phyloP scores from a whole-genome alignment of 2,797 vertebrate species.

The Helostoma temminkii region DNA sequence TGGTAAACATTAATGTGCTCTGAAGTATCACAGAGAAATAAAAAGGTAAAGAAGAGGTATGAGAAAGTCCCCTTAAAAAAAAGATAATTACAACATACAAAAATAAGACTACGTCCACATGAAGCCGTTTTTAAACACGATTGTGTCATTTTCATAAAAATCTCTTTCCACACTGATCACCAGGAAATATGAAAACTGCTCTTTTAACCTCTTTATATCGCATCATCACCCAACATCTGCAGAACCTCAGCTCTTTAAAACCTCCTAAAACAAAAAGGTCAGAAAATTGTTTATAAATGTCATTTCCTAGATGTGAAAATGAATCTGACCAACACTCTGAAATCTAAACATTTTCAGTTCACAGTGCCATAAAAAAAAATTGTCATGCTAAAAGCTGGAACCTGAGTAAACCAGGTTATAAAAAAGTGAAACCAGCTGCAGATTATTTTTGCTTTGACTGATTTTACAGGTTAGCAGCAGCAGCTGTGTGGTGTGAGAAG shows the following conservation, averaged over 20 bases:
- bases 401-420: too few relatives aligned
- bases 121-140: constrained; percentile 22
- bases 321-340: too few relatives aligned
- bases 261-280: too few relatives aligned
- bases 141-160: neutral
- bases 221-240: neutral
- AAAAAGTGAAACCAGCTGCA: neutral
- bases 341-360: neutral
- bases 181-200: too few relatives aligned
- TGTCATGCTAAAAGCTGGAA: neutral
- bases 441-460: neutral
- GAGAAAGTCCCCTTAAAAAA: constrained; percentile 15
- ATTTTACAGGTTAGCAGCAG: neutral
- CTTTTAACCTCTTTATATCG: too few relatives aligned
- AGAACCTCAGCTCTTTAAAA: too few relatives aligned
- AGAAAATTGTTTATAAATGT: neutral
- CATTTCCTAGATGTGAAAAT: neutral
- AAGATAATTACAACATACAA: neutral
- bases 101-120: constrained; percentile 16
- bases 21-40: neutral
- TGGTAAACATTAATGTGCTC: constrained; percentile 38
- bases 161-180: neutral
- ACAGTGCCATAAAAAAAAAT: neutral
- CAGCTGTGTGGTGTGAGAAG: neutral
- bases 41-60: constrained; percentile 15